Conservation (phyloP, 2,888 invertebrate genomes). For the Carterocephalus palaemon region DNA sequence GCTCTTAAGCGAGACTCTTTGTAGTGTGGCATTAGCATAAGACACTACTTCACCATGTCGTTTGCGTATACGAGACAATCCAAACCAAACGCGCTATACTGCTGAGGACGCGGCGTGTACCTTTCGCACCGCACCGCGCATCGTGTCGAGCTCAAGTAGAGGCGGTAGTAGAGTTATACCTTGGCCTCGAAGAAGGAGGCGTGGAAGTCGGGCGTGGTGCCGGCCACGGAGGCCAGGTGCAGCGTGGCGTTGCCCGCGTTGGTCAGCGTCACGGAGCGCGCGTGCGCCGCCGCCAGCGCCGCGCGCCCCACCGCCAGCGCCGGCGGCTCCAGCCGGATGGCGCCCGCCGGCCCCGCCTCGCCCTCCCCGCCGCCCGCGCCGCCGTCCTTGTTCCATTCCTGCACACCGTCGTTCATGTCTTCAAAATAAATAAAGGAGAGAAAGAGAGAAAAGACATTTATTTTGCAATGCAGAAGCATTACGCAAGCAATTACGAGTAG, state of each 20-base stretch:
- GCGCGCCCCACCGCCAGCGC: conserved; percentile 78
- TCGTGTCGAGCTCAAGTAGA: not conserved
- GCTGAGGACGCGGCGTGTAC: too few species aligned
- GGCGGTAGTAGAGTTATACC: conserved; percentile 66
- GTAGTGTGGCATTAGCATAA: too few species aligned
- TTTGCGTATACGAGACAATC: too few species aligned
- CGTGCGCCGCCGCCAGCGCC: conserved; percentile 91
- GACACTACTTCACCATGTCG: too few species aligned
- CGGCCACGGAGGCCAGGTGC: conserved; percentile 95
- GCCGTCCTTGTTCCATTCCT: conserved; percentile 55
- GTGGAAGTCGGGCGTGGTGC: conserved; percentile 96
- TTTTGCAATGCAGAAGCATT: too few species aligned
- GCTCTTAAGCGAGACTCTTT: too few species aligned
- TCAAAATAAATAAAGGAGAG: not conserved
- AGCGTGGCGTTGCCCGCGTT: conserved; percentile 94
- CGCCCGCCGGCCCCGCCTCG: conserved; percentile 39
- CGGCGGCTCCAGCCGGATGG: conserved; percentile 67
- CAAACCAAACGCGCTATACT: too few species aligned
- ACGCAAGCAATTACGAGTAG: too few species aligned
- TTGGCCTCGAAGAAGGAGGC: conserved; percentile 98
- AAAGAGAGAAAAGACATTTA: not conserved
- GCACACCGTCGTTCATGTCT: conserved; percentile 5
- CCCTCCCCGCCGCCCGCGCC: conserved; percentile 32
- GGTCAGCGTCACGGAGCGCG: conserved; percentile 90
- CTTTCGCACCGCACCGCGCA: not conserved